A percentile compares a stretch with the other conserved stretches of the same genome.
Evolutionary conservation across 2,888 invertebrate genomes (phyloP).

Genomic region (Tachystola acroxantha): DNA sequence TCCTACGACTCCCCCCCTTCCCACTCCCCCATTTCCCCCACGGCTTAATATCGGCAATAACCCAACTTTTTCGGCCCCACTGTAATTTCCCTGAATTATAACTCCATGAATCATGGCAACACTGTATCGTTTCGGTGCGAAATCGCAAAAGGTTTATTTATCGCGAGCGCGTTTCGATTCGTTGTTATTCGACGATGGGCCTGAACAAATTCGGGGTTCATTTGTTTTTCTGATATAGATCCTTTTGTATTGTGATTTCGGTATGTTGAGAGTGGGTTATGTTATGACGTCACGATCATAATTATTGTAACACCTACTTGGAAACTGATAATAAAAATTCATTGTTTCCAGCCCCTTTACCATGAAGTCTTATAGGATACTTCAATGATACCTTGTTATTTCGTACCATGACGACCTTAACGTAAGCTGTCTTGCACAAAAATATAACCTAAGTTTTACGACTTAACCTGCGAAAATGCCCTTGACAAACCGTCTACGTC

Average conservation of each 20-base stretch:
- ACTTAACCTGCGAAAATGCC: too few species aligned
- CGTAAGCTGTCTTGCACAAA: too few species aligned
- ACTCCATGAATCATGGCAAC: constrained; percentile 51
- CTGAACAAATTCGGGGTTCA: not conserved
- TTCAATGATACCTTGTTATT: too few species aligned
- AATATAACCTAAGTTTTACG: too few species aligned
- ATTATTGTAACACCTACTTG: too few species aligned
- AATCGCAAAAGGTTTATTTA: constrained; percentile 31
- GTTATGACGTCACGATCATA: too few species aligned
- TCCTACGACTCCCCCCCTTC: constrained; percentile 20
- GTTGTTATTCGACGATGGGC: constrained; percentile 10
- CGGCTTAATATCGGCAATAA: constrained; percentile 61
- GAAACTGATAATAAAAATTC: too few species aligned
- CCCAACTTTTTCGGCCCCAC: constrained; percentile 44
- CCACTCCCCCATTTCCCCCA: constrained; percentile 16
- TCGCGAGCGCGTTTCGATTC: not conserved
- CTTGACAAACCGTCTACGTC: too few species aligned
- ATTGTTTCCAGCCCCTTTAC: too few species aligned
- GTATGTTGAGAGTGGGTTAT: too few species aligned
- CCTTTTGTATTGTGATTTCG: not conserved
- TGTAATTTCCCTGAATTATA: constrained; percentile 57
- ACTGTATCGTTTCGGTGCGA: constrained; percentile 29
- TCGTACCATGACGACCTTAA: too few species aligned
- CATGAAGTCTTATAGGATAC: too few species aligned
- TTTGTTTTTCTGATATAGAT: not conserved